Conservation (phyloP, 2,888 invertebrate genomes). For the Drosophila affinis region DNA sequence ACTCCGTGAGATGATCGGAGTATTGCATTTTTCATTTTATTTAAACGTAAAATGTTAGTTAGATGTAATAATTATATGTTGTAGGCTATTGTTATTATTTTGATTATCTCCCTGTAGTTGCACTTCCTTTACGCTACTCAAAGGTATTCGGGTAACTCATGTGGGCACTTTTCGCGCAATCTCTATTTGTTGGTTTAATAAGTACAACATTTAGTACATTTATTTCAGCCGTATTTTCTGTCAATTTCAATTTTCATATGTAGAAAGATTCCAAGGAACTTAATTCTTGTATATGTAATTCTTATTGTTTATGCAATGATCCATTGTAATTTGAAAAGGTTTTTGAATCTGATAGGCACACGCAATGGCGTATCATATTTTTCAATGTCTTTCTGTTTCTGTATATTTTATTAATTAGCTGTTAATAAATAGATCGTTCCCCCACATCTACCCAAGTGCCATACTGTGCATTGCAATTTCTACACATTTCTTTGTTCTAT, state of each 20-base stretch:
- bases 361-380: no score
- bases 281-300: no score
- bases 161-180: neutral
- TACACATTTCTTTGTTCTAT: neutral
- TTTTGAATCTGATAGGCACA: no score
- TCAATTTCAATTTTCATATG: no score
- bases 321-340: no score
- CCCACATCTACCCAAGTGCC: neutral
- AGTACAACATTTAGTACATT: neutral
- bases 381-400: no score
- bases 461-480: neutral
- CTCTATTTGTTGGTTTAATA: neutral
- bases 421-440: no score
- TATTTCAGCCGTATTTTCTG: neutral
- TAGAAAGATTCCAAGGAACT: no score
- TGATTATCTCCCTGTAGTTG: neutral
- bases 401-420: no score
- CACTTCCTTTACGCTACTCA: neutral
- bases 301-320: no score
- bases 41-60: neutral
- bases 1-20: neutral
- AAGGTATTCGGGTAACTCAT: neutral
- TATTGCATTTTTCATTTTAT: neutral
- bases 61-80: neutral
- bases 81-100: neutral